phyloP scores from a whole-genome alignment of 2,113 vertebrate genomes.

The Osmerus mordax region DNA sequence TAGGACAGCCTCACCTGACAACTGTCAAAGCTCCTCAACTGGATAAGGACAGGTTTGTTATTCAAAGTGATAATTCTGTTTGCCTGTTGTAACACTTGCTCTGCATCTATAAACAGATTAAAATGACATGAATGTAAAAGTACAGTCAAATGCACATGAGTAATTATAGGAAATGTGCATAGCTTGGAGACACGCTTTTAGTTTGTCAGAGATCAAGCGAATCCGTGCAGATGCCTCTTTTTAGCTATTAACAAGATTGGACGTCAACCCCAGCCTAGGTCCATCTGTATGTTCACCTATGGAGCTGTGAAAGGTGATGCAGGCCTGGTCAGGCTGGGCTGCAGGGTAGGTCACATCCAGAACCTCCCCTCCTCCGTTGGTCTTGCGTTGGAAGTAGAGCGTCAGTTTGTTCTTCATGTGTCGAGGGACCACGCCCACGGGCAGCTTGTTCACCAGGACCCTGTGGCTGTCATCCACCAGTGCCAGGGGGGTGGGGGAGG shows the following conservation, averaged over 20 bases:
- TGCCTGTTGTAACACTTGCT: conserved; percentile 36
- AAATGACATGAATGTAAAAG: background rate
- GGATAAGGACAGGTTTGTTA: conserved; percentile 32
- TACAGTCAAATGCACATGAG: background rate
- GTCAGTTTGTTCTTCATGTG: conserved; percentile 59
- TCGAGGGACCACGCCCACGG: conserved; percentile 27
- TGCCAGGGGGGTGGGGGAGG: background rate
- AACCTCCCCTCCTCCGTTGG: conserved; percentile 52
- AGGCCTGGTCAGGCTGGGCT: conserved; percentile 37
- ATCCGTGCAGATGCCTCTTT: no score
- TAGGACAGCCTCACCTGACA: conserved; percentile 27
- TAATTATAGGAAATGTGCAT: no score
- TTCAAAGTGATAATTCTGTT: conserved; percentile 38
- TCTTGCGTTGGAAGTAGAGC: conserved; percentile 52
- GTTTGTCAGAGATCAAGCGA: no score
- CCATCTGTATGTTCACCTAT: conserved; percentile 27
- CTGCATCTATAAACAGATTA: conserved; percentile 39
- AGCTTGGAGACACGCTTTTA: no score
- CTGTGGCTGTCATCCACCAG: conserved; percentile 30
- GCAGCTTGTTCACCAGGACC: conserved; percentile 47
- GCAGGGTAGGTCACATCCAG: conserved; percentile 47
- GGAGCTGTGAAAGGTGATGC: conserved; percentile 42
- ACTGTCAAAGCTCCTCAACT: conserved; percentile 38
- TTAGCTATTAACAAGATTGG: no score
- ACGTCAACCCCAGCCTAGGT: background rate